Evolutionary conservation across 2,113 vertebrate genomes (phyloP).

Genomic region (Progne subis): DNA sequence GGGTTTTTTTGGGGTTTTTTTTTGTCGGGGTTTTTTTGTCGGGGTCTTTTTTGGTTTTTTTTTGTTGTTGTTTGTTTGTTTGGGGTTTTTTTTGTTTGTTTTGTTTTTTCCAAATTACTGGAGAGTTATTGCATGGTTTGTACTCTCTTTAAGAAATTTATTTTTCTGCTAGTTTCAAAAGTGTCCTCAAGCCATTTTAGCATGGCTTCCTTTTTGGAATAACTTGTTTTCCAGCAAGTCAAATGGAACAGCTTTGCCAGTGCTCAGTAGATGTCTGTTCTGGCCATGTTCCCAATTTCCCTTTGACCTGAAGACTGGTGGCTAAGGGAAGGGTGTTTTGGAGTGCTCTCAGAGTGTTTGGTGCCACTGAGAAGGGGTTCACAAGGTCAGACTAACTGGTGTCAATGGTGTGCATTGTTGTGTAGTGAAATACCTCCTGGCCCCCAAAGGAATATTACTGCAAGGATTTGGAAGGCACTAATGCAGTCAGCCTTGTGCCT

Average conservation of each 20-base stretch:
- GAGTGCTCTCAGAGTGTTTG: not conserved
- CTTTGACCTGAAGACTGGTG: not conserved
- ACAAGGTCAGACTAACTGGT: not conserved
- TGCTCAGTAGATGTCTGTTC: not conserved
- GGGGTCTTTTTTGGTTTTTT: too few relatives aligned
- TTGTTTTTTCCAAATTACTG: not conserved
- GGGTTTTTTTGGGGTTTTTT: too few relatives aligned
- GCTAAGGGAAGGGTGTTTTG: not conserved
- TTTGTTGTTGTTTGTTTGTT: too few relatives aligned
- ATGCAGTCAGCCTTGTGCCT: fast-evolving
- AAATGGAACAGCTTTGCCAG: not conserved
- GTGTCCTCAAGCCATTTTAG: not conserved
- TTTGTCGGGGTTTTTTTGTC: too few relatives aligned
- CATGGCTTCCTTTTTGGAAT: not conserved
- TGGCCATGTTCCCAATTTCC: not conserved
- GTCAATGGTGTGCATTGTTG: fast-evolving
- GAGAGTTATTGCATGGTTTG: not conserved
- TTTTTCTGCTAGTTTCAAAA: not conserved
- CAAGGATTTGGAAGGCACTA: not conserved
- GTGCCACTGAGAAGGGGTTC: not conserved
- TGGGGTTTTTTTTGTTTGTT: too few relatives aligned
- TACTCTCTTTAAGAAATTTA: not conserved
- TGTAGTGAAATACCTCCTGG: not conserved
- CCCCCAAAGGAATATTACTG: not conserved
- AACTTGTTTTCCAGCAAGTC: not conserved